These are phyloP conservation scores for Esperia sulphurella DNA, from an alignment of 2,888 invertebrate species.

Conservation along the genomic window DNA sequence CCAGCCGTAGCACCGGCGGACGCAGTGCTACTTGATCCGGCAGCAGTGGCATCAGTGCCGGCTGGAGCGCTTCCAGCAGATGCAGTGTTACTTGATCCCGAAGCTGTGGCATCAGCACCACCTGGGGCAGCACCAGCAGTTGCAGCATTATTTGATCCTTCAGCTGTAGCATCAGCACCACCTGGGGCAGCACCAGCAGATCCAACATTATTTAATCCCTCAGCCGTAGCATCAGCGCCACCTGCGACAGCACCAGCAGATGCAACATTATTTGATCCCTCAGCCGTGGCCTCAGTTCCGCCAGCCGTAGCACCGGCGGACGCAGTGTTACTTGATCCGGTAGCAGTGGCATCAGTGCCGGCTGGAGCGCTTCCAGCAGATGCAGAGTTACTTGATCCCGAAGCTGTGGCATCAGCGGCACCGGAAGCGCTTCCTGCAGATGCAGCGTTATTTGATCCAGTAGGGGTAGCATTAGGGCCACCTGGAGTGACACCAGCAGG, in stretches of 20 bases:
- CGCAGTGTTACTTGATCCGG: neutral
- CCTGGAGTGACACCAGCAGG: neutral
- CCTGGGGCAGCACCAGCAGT: conserved; percentile 1
- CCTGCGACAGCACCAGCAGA: conserved; percentile 1
- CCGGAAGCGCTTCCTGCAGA: neutral
- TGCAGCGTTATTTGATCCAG: neutral
- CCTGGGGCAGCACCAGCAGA: conserved; percentile 16
- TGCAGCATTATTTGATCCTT: neutral
- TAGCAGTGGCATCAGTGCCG: neutral
- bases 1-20: conserved; percentile 2
- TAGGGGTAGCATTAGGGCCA: neutral
- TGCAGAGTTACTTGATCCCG: neutral
- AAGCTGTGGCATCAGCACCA: neutral
- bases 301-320: conserved; percentile 3
- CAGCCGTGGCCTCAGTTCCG: neutral
- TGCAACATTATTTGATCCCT: neutral
- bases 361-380: neutral
- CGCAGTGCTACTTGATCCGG: conserved; percentile 1
- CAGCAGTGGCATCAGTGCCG: conserved; percentile 4
- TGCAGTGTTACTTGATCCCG: conserved; percentile 5
- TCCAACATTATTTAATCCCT: conserved; percentile 1
- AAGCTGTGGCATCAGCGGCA: neutral
- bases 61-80: conserved; percentile 2
- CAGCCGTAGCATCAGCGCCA: conserved; percentile 21
- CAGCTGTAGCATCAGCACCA: conserved; percentile 1